Base-by-base conservation (phyloP, 2,888 invertebrate species). In the Athalia rosae region DNA sequence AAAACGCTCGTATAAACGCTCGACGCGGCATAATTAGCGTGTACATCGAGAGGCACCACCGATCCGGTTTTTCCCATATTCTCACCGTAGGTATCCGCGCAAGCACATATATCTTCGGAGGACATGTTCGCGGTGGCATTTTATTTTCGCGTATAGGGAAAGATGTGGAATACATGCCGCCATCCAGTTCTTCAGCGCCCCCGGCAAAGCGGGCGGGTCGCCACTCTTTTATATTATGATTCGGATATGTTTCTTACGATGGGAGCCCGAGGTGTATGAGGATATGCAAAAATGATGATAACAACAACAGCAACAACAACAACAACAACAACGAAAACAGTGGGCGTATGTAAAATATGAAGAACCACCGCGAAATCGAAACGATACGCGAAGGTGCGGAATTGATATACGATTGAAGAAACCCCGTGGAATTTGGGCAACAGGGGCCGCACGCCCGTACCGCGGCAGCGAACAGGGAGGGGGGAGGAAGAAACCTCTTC, bases 351-450 rank as follows among this genome's bases (percentile, higher is more conserved):
- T 64, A 64, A n/a, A 13, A 15, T 47, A 64, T 47, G 7, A 9
- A 64, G 47, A 47, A 62, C 11, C 5, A 11, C 15, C 28, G 41
- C 28, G 62, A 62, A 62, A n/a, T 50, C 4, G 15, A 9, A 67
- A 53, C 9, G n/a, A 28, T 28, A 28, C 28, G 28, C 28, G 28
- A 50, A 41, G n/a, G 59, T 53, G 53, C 53, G 53, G 53, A 53
- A 53, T 11, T 53, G 13, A 43, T 56, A 71, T 71, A 58, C 58
- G 71, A 58, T 71, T 71, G 71, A 58, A 67, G 67, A 67, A 28
- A 28, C 28, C 28, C 28, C 28, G 28, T 28, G 28, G 28, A 28
- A 28, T 28, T 28, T 28, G 28, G 28, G 28, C 28, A 28, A 28
- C 28, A 28, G 28, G 28, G 28, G 28, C 28, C 28, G 28, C 28